Evolutionary conservation across 2,888 invertebrate genomes (phyloP), one percentile per base, ranked within the genome.

Genomic region (Cacoxenus indagator): DNA sequence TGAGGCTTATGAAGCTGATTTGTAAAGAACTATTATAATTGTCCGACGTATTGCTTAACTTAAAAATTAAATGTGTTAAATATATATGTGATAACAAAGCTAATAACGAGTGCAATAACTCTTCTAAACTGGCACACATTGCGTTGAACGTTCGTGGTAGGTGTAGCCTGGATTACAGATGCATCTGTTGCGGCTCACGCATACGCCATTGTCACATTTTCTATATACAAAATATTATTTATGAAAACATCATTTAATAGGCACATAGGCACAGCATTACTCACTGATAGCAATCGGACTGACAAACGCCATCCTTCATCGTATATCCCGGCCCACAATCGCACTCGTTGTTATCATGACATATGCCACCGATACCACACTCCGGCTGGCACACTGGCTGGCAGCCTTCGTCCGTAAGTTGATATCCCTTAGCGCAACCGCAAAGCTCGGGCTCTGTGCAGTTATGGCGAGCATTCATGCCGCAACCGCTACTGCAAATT

Each of bases 281-380:
- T 84, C 67, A 88, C 87, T 86, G 85, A 73, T 86, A 84, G 74
- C 89, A 89, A 61, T 84, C 75, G 19, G 87, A 81, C 59, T 86
- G 85, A 65, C 89, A 89, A 46, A 84, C 78, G 1, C 80, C 84
- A 69, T 84, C 78, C 64, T 78, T 89, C 48, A 88, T 85, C 0
- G 84, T 83, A 76, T 88, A 92, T 0, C 91, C 92, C 0, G 86
- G 78, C 2, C 87, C 85, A 76, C 93, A 93, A 27, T 86, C 87
- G 81, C 93, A 93, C 1, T 87, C 84, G 73, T 91, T 90, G 1
- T 91, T 90, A 0, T 89, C 90, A 1, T 89, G 88, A 78, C 92
- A 93, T 17, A 87, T 87, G 11, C 92, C 92, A 45, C 91, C 90
- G 4, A 76, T 70, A 22, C 82, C 83, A 54, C 88, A 89, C 26